Base-by-base conservation (phyloP, 2,888 invertebrate species). In the Chydorus sphaericus region DNA sequence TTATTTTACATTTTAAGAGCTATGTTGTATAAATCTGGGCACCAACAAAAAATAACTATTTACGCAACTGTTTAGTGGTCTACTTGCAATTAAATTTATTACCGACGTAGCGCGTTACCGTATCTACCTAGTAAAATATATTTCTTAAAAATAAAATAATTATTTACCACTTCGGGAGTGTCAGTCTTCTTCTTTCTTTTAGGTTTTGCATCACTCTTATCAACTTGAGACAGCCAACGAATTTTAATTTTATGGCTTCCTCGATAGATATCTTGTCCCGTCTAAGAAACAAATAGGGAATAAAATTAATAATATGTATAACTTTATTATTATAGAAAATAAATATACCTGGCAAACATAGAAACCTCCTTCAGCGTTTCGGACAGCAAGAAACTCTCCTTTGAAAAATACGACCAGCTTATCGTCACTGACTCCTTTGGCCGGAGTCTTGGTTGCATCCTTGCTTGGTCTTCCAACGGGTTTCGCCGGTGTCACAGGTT, bases 181-280 rank as follows among this genome's bases (percentile, higher is more conserved):
- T 10, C 20, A 14, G 30, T 14, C 23, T 8, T 1, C 23, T 48
- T 20, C 48, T 23, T 54, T 48, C 50, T 16, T 54, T 49, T 20
- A 20, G 18, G 6, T 48, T 48, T 23, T 18, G 20, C 20, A 20
- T 48, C 48, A 20, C n/a, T n/a, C n/a, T 60, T 52, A 11, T 63
- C 62, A 20, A 65, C 64, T 67, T 86, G 84, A 0, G 87, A 85
- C 54, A 91, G 73, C 92, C 92, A 92, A 66, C 89, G 83, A 64
- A 92, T 91, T 66, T 83, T 83, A 67, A 91, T 89, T 68, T 83
- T 83, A 58, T 83, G 79, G 31, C 88, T 86, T 51, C 81, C 81
- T 66, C 85, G 85, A 71, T 87, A 89, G 58, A 92, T 85, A 70
- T 92, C 91, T 73, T 91, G 90, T 72, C 85, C 80, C 1, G 89